phyloP scores from a whole-genome alignment of 2,113 vertebrate species.

The Xiphophorus maculatus region DNA sequence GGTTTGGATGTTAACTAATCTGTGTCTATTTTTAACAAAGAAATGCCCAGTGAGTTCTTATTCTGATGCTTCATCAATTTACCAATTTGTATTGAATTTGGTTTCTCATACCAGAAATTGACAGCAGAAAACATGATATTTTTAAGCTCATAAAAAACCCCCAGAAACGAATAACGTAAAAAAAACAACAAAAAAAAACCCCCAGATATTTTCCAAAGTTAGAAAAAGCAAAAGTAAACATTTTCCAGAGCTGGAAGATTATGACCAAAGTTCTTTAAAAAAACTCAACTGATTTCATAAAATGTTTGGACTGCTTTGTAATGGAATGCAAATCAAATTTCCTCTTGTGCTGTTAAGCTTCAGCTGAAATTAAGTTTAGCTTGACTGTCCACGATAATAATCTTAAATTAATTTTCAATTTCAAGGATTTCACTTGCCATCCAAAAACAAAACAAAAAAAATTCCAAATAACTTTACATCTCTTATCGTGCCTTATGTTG shows the following conservation, averaged over 20 bases:
- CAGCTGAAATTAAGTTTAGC: conserved; percentile 10
- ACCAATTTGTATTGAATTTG: background rate
- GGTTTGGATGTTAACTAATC: background rate
- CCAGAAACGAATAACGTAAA: too few species aligned
- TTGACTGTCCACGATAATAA: conserved; percentile 12
- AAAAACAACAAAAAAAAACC: too few species aligned
- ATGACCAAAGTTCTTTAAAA: conserved; percentile 8
- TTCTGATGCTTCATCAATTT: background rate
- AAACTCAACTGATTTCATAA: background rate
- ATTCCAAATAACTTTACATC: conserved; percentile 25
- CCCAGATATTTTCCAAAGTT: background rate
- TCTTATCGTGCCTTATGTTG: conserved; percentile 8
- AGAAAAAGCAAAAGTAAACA: background rate
- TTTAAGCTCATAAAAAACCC: background rate
- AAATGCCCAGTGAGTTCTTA: background rate
- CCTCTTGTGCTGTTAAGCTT: background rate
- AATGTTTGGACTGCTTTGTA: conserved; percentile 13
- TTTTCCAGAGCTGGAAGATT: conserved; percentile 2
- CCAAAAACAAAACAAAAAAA: conserved; percentile 15
- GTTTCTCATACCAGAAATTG: background rate
- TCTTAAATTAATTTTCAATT: conserved; percentile 46
- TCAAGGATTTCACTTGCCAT: conserved; percentile 35
- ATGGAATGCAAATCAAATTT: conserved; percentile 19
- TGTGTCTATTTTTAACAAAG: background rate
- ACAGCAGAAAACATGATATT: background rate